Base-by-base conservation (phyloP, 2,888 invertebrate species). In the Rhingia rostrata region DNA sequence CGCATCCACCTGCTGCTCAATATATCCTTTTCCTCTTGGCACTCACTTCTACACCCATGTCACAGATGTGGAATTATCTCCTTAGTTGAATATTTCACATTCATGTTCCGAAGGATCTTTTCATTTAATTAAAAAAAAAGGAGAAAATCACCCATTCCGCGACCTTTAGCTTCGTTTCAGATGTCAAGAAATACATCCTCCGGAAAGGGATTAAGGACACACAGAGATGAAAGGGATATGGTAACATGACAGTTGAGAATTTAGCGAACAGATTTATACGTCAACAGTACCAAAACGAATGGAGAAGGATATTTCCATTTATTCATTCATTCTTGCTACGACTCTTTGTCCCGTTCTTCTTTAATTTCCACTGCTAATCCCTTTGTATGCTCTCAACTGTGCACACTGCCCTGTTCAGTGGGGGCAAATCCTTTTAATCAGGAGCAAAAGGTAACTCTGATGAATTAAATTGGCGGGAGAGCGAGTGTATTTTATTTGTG, bases 41-140 rank as follows among this genome's bases (percentile, higher is more conserved):
- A 35, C 10, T 43, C 32, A 35, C 6, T 43, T 35, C 43, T 37
- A 35, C 41, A 12, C 14, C 12, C 49, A 45, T 74, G 73, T 74
- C 74, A 66, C 66, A 66, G 74, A n/a, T 49, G 45, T 10, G 64
- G 51, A 75, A 58, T 75, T 75, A 75, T 75, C 56, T 66, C 58
- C 66, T 58, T 43, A 66, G 66, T 58, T 51, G 49, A 66, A 75
- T 58, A 66, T 75, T 58, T 66, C 41, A 35, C 58, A 60, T 64
- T 75, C 74, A 66, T 53, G 74, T 75, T 41, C 12, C 49, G 47
- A 53, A 37, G 47, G 58, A 60, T 35, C 66, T 51, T 66, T 35
- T 37, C 41, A 66, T 75, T 75, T 66, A 75, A 75, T 66, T 66
- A 66, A 73, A 72, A 35, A 63, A 47, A 30, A 30, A 30, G 22